phyloP scores from a whole-genome alignment of 2,797 vertebrate genomes.

The Moxostoma hubbsi region DNA sequence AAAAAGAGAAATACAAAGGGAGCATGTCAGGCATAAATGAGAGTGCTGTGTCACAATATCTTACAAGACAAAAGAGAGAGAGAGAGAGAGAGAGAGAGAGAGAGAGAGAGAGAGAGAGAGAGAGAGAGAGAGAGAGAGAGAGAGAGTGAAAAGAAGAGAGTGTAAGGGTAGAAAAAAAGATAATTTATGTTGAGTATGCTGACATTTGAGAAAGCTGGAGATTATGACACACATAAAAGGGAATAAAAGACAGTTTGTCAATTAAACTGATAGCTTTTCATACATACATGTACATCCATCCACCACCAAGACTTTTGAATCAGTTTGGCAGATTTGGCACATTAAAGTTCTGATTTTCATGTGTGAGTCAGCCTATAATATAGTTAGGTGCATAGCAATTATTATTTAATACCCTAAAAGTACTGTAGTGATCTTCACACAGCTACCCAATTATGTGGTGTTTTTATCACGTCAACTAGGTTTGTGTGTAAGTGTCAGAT shows the following conservation, averaged over 20 bases:
- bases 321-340: slow-evolving; percentile 14
- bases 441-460: no score
- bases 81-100: no score
- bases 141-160: background rate
- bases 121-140: background rate
- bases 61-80: slow-evolving; percentile 9
- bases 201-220: slow-evolving; percentile 60
- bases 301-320: background rate
- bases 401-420: no score
- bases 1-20: slow-evolving; percentile 34
- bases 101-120: no score
- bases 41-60: slow-evolving; percentile 8
- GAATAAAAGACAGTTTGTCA: slow-evolving; percentile 19
- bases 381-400: no score
- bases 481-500: no score
- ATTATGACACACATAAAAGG: slow-evolving; percentile 33
- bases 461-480: no score
- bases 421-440: no score
- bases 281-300: background rate
- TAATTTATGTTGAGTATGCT: slow-evolving; percentile 64
- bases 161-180: background rate
- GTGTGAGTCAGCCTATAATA: background rate
- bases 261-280: slow-evolving; percentile 22
- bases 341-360: background rate
- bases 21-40: slow-evolving; percentile 10